Evolutionary conservation across 92 coral and sea anemone genomes (phyloP).

Genomic region (Zoanthus solanderi): DNA sequence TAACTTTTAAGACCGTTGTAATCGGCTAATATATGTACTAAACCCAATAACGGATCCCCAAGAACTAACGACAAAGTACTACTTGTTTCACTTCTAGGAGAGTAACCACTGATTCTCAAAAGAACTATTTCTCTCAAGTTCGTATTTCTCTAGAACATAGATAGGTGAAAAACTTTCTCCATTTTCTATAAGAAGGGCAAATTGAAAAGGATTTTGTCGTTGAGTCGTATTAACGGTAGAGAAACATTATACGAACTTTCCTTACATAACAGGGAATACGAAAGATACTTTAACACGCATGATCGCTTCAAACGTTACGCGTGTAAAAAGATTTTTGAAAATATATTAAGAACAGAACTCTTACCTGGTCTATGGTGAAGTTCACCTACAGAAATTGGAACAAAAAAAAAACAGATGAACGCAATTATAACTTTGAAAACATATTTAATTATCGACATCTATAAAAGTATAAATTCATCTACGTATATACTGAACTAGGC

Average conservation of each 20-base stretch:
- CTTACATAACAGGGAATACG: background rate
- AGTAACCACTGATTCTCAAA: no score
- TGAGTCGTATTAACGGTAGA: no score
- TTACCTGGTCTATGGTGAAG: slow-evolving; percentile 99
- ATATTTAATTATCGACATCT: background rate
- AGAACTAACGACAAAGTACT: no score
- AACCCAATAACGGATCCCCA: no score
- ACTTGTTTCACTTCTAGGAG: no score
- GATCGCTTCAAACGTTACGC: background rate
- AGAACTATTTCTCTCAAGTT: no score
- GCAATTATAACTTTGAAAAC: background rate
- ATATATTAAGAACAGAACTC: background rate
- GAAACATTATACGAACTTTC: background rate
- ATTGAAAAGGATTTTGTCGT: no score
- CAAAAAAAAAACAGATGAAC: slow-evolving; percentile 5
- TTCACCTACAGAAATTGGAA: slow-evolving; percentile 74
- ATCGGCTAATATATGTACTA: no score
- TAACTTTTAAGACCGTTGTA: background rate
- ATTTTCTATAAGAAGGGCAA: no score
- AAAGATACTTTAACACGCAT: background rate
- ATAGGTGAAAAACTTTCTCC: no score
- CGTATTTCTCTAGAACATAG: no score
- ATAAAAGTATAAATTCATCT: background rate
- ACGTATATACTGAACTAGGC: background rate
- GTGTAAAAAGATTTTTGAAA: background rate